Conservation (phyloP, 2,888 invertebrate genomes). For the Ramazzottius varieornatus region DNA sequence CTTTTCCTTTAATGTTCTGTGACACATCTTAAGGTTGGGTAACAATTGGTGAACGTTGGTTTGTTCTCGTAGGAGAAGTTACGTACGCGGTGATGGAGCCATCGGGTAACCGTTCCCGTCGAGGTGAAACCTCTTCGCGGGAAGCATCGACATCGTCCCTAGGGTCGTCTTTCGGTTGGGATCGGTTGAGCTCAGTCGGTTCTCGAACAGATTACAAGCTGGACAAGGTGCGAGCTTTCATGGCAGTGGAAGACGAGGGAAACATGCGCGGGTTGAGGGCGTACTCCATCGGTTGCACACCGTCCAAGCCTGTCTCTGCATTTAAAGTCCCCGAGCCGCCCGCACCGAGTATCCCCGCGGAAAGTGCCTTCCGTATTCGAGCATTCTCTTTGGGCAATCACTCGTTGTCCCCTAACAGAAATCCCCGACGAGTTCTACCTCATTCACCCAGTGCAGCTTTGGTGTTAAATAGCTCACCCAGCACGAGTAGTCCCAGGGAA, state of each 20-base stretch:
- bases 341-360: not conserved
- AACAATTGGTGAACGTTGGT: too few relatives aligned
- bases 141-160: not conserved
- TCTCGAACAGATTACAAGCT: not conserved
- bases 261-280: not conserved
- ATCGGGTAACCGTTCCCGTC: not conserved
- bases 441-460: not conserved
- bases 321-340: not conserved
- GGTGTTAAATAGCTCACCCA: not conserved
- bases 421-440: not conserved
- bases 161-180: conserved; percentile 2
- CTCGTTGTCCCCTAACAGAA: not conserved
- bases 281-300: not conserved
- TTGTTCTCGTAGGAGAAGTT: too few relatives aligned
- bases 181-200: not conserved
- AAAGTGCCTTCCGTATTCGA: not conserved
- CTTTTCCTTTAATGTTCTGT: too few relatives aligned
- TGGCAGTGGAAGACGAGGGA: not conserved
- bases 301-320: not conserved
- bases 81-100: conserved; percentile 3
- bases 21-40: too few relatives aligned
- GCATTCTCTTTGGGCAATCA: not conserved
- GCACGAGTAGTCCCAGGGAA: not conserved
- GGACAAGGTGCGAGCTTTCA: not conserved
- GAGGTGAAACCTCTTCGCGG: not conserved